Evolutionary conservation across 2,888 invertebrate species (phyloP), one percentile per base, ranked within the genome.

Genomic region (Leptinotarsa juncta): DNA sequence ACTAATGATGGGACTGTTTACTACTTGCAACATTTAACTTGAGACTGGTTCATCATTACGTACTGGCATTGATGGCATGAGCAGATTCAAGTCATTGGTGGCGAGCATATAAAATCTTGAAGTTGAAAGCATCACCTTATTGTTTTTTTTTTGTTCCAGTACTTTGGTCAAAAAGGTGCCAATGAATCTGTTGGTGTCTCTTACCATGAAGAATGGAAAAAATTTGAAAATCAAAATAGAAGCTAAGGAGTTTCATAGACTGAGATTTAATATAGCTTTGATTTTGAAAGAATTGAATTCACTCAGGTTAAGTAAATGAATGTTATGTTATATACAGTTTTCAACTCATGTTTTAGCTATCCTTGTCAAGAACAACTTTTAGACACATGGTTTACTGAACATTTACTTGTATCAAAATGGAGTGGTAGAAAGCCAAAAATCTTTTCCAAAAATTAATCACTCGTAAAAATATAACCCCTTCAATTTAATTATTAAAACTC

Each of bases 251-350:
- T 86, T 86, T 72, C 85, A 86, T 77, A 86, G 83, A 79, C 75
- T 87, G 62, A 80, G 87, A 76, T 86, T 84, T 79, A 86, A 84
- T 79, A 76, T 87, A 70, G 83, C 87, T 12, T 77, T 85, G 70
- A 80, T 86, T 50, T 78, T 86, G 74, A 86, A 85, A 77, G 85
- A 87, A 80, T 78, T 85, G 65, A 81, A 80, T 74, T 70, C 70
- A 18, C 60, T 78, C 51, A 76, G 75, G 73, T 75, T 76, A 73
- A 80, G 70, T 70, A 74, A 75, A 71, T 74, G 49, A 72, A 42
- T 57, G n/a, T 42, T 16, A 62, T 57, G 32, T 32, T 42, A 42
- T 10, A 42, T 42, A 42, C 42, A 42, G 10, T 42, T 42, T 42
- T 42, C 10, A 42, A 10, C 12, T 26, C 15, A 1, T 3, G 15